These are phyloP conservation scores for Dicrostonyx torquatus DNA, from an alignment of 2,797 vertebrate genomes.

Conservation along the genomic window DNA sequence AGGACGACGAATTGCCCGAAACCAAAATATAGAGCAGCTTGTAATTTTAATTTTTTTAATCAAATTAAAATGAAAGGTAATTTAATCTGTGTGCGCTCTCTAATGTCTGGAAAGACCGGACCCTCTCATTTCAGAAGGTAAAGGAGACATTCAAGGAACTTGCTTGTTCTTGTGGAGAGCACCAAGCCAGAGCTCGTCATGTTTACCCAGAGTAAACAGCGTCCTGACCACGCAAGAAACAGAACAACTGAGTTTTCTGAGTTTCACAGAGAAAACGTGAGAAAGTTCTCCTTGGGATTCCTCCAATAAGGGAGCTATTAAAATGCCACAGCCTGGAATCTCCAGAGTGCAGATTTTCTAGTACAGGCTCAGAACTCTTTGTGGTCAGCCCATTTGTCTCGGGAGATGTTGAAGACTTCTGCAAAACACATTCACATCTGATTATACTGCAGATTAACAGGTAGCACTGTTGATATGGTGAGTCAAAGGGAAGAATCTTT, in stretches of 20 bases:
- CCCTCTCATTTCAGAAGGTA: background rate
- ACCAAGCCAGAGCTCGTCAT: background rate
- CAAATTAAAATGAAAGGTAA: background rate
- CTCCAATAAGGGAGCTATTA: background rate
- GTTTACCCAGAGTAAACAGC: background rate
- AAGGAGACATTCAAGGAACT: background rate
- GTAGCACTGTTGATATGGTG: constrained; percentile 10
- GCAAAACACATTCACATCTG: constrained; percentile 30
- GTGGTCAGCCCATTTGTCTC: background rate
- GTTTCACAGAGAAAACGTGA: background rate
- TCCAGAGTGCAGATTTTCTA: background rate
- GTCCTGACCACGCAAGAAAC: background rate
- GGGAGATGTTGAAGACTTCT: background rate
- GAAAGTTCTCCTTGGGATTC: background rate
- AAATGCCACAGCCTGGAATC: background rate
- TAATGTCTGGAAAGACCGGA: background rate
- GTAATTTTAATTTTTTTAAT: background rate
- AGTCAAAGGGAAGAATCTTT: constrained; percentile 28
- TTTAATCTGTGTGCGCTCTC: background rate
- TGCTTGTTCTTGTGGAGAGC: background rate
- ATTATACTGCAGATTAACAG: constrained; percentile 54
- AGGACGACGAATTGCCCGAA: background rate
- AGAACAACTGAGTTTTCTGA: background rate
- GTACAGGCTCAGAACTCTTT: background rate
- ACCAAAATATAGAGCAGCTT: background rate